Base-by-base conservation (phyloP, 2,888 invertebrate species). In the Drosophila subsilvestris region DNA sequence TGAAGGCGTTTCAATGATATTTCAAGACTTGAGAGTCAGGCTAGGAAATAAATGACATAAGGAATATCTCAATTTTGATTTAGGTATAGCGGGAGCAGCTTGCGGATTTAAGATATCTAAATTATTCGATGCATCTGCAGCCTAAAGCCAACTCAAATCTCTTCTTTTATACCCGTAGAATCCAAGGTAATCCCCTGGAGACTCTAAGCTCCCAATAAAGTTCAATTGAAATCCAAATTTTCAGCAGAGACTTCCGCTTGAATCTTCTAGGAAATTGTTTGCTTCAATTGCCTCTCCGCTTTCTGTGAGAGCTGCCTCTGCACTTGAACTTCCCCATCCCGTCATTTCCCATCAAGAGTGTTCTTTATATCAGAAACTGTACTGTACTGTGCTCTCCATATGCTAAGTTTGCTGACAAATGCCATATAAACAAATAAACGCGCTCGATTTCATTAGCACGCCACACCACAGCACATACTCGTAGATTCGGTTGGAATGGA, bases 361-460 rank as follows among this genome's bases (percentile, higher is more conserved):
- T 48, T 53, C 25, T 43, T 43, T 20, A 53, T 48, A 47, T 54
- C 48, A 69, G 70, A 60, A 70, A 53, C 53, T 53, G n/a, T n/a
- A 22, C 53, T 10, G 22, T 22, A 22, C 22, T 42, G 54, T 12
- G 47, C 62, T 71, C 59, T 59, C 66, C 66, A 47, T 59, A 59
- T 57, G 51, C 54, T 50, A 49, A 63, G 45, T 43, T 71, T 56
- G 58, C 72, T 73, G 73, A 73, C 87, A 86, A 82, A 81, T 81
- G 81, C 86, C 77, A 58, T 76, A 80, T 80, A 82, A 82, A 86
- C 85, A 84, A 83, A 83, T 82, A 81, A 87, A 74, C 56, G 80
- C 75, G 82, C 62, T 83, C 83, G 88, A 87, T 83, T 83, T 83
- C 83, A 83, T 83, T 83, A 87, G 83, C 82, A 79, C 86, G 71